These are phyloP conservation scores for Oreochromis mossambicus DNA, from an alignment of 2,797 vertebrate species.

Conservation along the genomic window DNA sequence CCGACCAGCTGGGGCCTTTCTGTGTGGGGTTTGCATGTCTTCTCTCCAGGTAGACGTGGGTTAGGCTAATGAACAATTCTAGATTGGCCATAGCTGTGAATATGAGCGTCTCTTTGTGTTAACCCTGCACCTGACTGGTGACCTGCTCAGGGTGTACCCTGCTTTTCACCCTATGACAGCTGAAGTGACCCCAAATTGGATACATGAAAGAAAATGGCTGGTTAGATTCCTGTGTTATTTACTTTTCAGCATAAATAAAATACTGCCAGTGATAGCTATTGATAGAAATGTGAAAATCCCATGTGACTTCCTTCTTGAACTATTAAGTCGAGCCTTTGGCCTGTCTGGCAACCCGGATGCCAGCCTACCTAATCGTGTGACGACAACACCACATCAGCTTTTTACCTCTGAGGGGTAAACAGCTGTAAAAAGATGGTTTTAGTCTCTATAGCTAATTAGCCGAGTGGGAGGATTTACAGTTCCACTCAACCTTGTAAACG, in stretches of 20 bases:
- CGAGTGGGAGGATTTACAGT: neutral
- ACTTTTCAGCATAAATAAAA: neutral
- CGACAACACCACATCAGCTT: neutral
- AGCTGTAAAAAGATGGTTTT: neutral
- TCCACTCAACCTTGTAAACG: neutral
- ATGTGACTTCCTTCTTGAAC: neutral
- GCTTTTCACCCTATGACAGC: neutral
- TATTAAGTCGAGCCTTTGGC: neutral
- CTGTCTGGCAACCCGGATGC: neutral
- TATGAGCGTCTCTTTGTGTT: neutral
- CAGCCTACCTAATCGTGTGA: neutral
- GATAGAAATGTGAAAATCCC: neutral
- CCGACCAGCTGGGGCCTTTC: neutral
- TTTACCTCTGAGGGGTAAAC: neutral
- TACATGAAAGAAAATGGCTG: fast-evolving
- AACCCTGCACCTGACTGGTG: neutral
- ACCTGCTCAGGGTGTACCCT: fast-evolving
- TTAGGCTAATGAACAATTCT: neutral
- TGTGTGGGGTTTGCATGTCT: neutral
- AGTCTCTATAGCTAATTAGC: too few relatives aligned
- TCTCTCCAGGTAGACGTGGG: neutral
- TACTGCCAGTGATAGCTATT: neutral
- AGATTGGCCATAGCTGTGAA: neutral
- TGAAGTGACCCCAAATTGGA: neutral
- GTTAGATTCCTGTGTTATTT: neutral